A percentile compares a stretch with the other conserved stretches of the same genome.
Conservation (phyloP, 2,888 invertebrate species). For the Omphaloscelis lunosa region DNA sequence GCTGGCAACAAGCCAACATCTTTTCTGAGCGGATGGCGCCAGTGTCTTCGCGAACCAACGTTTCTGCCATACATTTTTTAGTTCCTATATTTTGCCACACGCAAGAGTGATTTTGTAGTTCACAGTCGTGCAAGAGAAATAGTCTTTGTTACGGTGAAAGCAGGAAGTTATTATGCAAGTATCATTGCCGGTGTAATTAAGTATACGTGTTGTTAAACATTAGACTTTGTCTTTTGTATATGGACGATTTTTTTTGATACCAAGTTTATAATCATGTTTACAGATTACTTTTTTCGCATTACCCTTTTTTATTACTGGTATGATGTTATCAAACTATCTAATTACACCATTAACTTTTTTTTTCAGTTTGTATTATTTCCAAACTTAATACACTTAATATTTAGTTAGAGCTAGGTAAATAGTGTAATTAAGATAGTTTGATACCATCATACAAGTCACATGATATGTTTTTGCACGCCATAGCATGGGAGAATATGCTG, state of each 20-base stretch:
- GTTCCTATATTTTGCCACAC: conserved; percentile 62
- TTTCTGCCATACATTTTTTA: conserved; percentile 42
- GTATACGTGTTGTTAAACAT: conserved; percentile 63
- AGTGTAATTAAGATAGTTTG: too few species aligned
- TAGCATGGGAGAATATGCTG: too few species aligned
- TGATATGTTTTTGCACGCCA: too few species aligned
- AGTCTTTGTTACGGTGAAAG: conserved; percentile 84
- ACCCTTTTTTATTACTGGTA: not conserved
- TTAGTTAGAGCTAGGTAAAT: too few species aligned
- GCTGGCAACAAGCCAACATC: conserved; percentile 36
- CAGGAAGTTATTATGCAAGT: conserved; percentile 86
- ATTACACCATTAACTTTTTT: not conserved
- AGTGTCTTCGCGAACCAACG: conserved; percentile 40
- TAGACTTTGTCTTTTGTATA: conserved; percentile 48
- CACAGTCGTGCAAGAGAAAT: conserved; percentile 65
- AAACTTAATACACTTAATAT: too few species aligned
- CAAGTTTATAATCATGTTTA: conserved; percentile 6
- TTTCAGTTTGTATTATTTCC: too few species aligned
- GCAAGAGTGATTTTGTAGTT: conserved; percentile 66
- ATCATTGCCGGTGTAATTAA: conserved; percentile 75
- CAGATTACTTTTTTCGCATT: conserved; percentile 3
- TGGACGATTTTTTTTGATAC: conserved; percentile 38
- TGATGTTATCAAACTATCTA: too few species aligned
- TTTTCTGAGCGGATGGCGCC: conserved; percentile 52
- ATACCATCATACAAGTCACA: too few species aligned